A percentile compares a stretch with the other conserved stretches of the same genome.
phyloP scores from a whole-genome alignment of 2,888 invertebrate genomes.

The Amiota minor region DNA sequence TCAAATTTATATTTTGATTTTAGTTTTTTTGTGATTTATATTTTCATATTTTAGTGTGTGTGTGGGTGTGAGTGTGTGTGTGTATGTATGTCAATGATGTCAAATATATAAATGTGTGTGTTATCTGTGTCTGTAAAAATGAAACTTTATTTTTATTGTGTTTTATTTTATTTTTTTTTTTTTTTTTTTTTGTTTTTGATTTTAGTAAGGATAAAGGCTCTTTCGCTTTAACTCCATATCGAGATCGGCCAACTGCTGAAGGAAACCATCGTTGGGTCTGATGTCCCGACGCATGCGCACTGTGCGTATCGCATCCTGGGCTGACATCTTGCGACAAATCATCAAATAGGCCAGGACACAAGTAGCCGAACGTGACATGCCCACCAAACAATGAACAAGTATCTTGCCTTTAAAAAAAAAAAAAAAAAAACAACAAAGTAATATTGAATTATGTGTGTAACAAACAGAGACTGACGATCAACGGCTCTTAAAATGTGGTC shows the following conservation, averaged over 20 bases:
- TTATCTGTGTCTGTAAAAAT: slow-evolving; percentile 23
- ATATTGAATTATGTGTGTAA: not conserved
- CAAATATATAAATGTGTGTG: slow-evolving; percentile 13
- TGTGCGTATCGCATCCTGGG: slow-evolving; percentile 81
- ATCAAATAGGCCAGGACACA: slow-evolving; percentile 87
- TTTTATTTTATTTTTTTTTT: too few species aligned
- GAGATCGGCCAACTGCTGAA: slow-evolving; percentile 83
- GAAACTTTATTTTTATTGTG: slow-evolving; percentile 35
- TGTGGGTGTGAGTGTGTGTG: slow-evolving; percentile 37
- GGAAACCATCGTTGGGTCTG: slow-evolving; percentile 86
- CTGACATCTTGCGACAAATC: slow-evolving; percentile 84
- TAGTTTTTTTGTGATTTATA: not conserved
- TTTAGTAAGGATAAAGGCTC: slow-evolving; percentile 71
- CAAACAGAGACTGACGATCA: not conserved
- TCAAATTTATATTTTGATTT: not conserved
- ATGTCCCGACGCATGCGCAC: slow-evolving; percentile 83
- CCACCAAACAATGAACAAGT: slow-evolving; percentile 86
- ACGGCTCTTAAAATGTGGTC: not conserved
- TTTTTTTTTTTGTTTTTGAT: slow-evolving; percentile 31
- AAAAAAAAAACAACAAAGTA: not conserved
- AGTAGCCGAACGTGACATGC: slow-evolving; percentile 87
- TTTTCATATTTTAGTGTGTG: slow-evolving; percentile 43
- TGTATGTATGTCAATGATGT: slow-evolving; percentile 32
- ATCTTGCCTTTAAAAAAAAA: slow-evolving; percentile 78
- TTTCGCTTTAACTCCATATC: slow-evolving; percentile 77